A percentile compares a stretch with the other conserved stretches of the same genome.
These are phyloP conservation scores for Heliconius charithonia DNA, from an alignment of 2,888 invertebrate genomes.

Conservation along the genomic window DNA sequence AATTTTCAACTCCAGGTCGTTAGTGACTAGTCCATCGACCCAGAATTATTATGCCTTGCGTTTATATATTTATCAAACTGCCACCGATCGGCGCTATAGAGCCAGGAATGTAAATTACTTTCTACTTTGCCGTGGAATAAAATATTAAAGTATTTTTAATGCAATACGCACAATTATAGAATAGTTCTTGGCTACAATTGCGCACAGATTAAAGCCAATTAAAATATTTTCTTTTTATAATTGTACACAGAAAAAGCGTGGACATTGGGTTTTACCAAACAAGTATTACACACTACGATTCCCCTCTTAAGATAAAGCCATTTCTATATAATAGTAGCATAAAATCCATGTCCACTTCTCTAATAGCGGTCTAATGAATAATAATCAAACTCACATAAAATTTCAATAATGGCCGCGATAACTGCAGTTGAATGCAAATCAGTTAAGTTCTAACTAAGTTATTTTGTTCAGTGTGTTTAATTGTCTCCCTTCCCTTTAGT, in stretches of 20 bases:
- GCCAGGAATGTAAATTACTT: too few species aligned
- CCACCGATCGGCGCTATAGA: too few species aligned
- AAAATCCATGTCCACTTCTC: constrained; percentile 76
- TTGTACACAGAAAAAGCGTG: background rate
- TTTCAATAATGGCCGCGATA: constrained; percentile 79
- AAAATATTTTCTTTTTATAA: constrained; percentile 10
- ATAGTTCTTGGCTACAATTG: background rate
- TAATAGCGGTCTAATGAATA: constrained; percentile 83
- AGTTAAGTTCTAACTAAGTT: constrained; percentile 51
- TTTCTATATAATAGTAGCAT: constrained; percentile 55
- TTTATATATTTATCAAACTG: too few species aligned
- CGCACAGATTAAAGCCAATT: background rate
- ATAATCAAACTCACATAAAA: constrained; percentile 83
- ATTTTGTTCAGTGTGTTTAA: constrained; percentile 58
- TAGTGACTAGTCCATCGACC: too few species aligned
- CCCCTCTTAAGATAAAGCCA: constrained; percentile 38
- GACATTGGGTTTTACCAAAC: constrained; percentile 5
- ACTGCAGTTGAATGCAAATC: constrained; percentile 77
- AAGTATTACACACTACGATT: constrained; percentile 1
- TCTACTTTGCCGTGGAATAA: too few species aligned
- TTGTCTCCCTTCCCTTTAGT: constrained; percentile 53
- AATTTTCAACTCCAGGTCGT: too few species aligned
- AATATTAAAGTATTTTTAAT: background rate
- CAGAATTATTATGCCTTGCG: too few species aligned
- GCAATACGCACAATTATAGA: background rate